Conservation (phyloP, 2,888 invertebrate genomes). For the Galeruca laticollis region DNA sequence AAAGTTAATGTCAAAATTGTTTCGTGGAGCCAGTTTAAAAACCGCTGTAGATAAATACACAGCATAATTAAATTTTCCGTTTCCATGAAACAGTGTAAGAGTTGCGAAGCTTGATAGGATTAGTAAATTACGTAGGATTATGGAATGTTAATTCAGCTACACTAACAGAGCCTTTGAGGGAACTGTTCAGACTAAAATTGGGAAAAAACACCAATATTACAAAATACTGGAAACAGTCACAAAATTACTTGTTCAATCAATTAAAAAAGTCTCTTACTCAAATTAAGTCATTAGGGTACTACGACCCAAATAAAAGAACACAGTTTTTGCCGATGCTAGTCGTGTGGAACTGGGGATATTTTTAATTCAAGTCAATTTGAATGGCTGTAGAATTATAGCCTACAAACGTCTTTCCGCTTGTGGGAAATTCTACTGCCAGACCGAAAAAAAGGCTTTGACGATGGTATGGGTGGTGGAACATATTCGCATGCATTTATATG, state of each 20-base stretch:
- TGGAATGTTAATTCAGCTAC: conserved; percentile 39
- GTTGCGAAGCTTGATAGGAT: conserved; percentile 35
- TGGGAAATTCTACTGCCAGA: no score
- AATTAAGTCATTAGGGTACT: conserved; percentile 46
- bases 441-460: conserved; percentile 58
- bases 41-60: no score
- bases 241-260: conserved; percentile 28
- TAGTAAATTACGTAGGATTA: conserved; percentile 30
- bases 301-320: conserved; percentile 46
- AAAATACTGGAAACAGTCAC: conserved; percentile 24
- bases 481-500: conserved; percentile 44
- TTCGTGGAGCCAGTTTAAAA: no score
- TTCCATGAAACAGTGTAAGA: conserved; percentile 12
- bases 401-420: conserved; percentile 5
- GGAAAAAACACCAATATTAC: conserved; percentile 32
- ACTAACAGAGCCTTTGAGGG: conserved; percentile 33
- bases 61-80: no score
- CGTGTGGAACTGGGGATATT: conserved; percentile 52
- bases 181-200: conserved; percentile 28
- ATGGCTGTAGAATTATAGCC: conserved; percentile 45
- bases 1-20: no score
- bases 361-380: conserved; percentile 45
- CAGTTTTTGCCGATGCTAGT: conserved; percentile 54
- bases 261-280: conserved; percentile 31
- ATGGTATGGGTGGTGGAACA: conserved; percentile 61